Evolutionary conservation across 1,140 invertebrate genomes (phyloP).

Genomic region (Acromyrmex heyeri): DNA sequence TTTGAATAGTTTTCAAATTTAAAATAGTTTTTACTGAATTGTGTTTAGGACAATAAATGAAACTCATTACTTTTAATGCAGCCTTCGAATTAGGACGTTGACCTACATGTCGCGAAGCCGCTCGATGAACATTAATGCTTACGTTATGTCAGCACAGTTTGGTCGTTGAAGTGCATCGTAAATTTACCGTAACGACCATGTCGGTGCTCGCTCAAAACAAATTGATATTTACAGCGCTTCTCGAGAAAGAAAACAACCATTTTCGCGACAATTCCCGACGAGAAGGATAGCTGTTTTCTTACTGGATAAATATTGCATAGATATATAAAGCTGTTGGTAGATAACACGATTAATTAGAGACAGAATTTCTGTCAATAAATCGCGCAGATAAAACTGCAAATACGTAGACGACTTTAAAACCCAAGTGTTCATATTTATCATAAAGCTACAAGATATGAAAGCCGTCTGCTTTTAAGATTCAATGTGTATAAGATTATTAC

Average conservation of each 20-base stretch:
- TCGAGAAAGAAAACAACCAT: constrained; percentile 52
- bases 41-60: not conserved
- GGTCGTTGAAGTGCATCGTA: constrained; percentile 68
- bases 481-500: constrained; percentile 35
- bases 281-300: constrained; percentile 8
- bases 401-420: not conserved
- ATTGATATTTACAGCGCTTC: constrained; percentile 73
- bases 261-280: constrained; percentile 22
- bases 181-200: constrained; percentile 68
- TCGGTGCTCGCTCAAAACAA: constrained; percentile 67
- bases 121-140: constrained; percentile 71
- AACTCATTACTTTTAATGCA: constrained; percentile 22
- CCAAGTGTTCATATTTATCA: not conserved
- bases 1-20: not conserved
- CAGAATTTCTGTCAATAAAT: not conserved
- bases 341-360: constrained; percentile 7
- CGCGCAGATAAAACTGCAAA: not conserved
- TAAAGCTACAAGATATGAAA: not conserved
- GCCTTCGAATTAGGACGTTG: constrained; percentile 25
- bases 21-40: not conserved
- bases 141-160: constrained; percentile 66
- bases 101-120: constrained; percentile 47
- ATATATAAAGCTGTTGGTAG: not conserved
- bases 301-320: not conserved
- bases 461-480: not conserved